phyloP scores from a whole-genome alignment of 2,113 vertebrate genomes.

The Eublepharis macularius region DNA sequence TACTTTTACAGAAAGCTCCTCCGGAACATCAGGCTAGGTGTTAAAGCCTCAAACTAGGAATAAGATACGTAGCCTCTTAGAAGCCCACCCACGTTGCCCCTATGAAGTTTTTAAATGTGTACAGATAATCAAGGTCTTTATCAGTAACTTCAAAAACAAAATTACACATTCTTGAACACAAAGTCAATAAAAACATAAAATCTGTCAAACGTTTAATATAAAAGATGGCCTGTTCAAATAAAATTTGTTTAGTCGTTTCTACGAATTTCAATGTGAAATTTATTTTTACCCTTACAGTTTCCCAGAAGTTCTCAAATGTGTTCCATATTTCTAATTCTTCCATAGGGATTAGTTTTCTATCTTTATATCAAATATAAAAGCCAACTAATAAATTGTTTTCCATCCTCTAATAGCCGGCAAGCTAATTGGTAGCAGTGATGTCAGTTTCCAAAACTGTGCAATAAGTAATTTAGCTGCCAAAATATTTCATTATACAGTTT shows the following conservation, averaged over 20 bases:
- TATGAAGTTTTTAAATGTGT: background rate
- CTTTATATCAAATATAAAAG: background rate
- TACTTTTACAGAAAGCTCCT: background rate
- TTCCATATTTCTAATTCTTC: background rate
- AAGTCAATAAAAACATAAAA: background rate
- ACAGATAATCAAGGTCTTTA: background rate
- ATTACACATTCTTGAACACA: background rate
- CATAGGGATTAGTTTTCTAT: background rate
- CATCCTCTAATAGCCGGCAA: background rate
- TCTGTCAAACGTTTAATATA: no score
- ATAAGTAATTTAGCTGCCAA: conserved; percentile 3
- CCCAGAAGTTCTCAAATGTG: background rate
- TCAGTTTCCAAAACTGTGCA: background rate
- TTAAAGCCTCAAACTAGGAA: background rate
- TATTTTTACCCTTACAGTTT: background rate
- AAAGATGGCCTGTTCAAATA: no score
- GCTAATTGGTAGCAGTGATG: background rate
- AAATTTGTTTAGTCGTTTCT: background rate
- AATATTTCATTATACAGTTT: background rate
- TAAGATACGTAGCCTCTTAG: background rate
- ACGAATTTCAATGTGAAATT: background rate
- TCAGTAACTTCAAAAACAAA: background rate
- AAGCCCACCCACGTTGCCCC: background rate
- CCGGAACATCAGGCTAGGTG: background rate
- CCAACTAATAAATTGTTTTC: background rate